Evolutionary conservation across 2,113 vertebrate genomes (phyloP).

Genomic region (Petrocephalus zakoni): DNA sequence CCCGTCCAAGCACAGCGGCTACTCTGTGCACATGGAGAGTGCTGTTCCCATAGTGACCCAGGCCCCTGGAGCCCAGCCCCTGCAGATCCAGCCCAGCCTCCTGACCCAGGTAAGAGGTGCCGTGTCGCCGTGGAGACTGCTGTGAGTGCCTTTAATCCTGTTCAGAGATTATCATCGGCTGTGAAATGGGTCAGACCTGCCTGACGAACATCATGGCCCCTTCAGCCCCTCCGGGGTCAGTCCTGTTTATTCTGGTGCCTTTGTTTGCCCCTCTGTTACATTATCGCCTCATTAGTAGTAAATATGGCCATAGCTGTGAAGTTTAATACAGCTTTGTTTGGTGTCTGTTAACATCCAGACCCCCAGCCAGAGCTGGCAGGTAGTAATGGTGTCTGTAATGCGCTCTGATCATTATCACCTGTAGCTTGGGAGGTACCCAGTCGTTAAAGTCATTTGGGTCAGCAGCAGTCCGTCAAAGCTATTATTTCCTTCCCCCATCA

Average conservation of each 20-base stretch:
- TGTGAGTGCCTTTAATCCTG: background rate
- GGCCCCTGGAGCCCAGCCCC: slow-evolving; percentile 84
- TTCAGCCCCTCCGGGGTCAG: background rate
- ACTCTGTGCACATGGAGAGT: slow-evolving; percentile 90
- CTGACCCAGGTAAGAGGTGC: slow-evolving; percentile 80
- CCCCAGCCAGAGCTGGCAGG: background rate
- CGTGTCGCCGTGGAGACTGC: background rate
- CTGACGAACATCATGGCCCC: background rate
- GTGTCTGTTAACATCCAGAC: background rate
- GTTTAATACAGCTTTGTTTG: background rate
- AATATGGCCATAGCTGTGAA: background rate
- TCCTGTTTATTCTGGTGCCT: background rate
- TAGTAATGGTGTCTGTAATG: background rate
- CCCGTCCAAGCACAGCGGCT: slow-evolving; percentile 77
- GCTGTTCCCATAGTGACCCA: slow-evolving; percentile 92
- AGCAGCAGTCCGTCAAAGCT: background rate
- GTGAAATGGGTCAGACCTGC: background rate
- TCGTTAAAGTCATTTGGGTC: background rate
- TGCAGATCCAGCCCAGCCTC: slow-evolving; percentile 93
- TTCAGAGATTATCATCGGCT: background rate
- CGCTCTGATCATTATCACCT: background rate
- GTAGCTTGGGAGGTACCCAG: background rate
- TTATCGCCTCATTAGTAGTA: background rate
- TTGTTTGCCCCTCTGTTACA: background rate
- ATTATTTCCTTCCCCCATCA: background rate